phyloP scores from a whole-genome alignment of 2,888 invertebrate species.

The Rhopalosiphum nymphaeae region DNA sequence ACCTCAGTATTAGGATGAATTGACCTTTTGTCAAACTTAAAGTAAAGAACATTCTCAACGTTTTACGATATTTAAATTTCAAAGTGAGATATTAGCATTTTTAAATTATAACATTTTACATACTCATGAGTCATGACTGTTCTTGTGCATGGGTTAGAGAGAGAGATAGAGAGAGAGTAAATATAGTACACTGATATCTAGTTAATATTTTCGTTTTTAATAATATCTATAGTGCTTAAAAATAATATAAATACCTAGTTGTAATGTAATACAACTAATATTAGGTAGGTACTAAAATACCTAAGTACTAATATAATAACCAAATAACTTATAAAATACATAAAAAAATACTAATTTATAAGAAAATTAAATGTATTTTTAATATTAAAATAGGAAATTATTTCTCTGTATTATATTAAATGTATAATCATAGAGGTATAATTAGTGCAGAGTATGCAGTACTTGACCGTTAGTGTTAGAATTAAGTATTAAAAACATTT shows the following conservation, averaged over 20 bases:
- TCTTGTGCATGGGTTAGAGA: background rate
- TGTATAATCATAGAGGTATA: no score
- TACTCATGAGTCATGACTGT: background rate
- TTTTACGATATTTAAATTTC: background rate
- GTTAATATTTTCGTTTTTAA: background rate
- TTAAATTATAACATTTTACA: background rate
- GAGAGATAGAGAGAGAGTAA: background rate
- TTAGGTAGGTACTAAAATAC: background rate
- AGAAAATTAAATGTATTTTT: no score
- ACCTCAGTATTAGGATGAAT: background rate
- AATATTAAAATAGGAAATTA: no score
- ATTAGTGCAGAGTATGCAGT: no score
- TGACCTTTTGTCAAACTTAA: background rate
- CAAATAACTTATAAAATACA: no score
- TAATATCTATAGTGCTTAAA: background rate
- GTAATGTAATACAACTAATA: background rate
- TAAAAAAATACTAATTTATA: no score
- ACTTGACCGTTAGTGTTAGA: background rate
- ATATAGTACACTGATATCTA: background rate
- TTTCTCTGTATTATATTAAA: no score
- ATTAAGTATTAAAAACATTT: background rate
- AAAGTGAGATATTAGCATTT: background rate
- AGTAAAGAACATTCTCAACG: background rate
- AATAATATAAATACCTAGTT: background rate
- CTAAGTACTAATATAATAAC: background rate